Base-by-base conservation (phyloP, 2,797 vertebrate species). In the Zenarchopterus dispar region DNA sequence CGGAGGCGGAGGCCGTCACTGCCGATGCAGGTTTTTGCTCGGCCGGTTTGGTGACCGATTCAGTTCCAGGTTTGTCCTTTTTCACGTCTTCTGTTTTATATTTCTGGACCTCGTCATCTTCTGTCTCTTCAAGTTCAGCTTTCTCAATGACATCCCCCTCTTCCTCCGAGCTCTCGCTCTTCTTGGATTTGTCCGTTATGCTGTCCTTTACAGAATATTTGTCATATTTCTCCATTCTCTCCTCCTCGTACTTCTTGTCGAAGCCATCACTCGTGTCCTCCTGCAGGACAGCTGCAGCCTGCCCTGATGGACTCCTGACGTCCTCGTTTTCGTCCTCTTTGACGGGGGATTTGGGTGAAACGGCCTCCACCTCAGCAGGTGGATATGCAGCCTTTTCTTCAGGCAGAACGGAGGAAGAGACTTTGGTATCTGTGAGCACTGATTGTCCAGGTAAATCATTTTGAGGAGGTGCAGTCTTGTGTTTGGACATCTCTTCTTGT, bases 101-200 rank as follows among this genome's bases (percentile, higher is more conserved):
- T 63, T 93, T 94, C 11, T 94, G 78, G 39, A 93, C 93, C 54
- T 93, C 92, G 8, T 89, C 91, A 55, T 96, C 96, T 83, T 97
- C 96, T 56, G 94, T 95, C 82, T 94, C 96, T 88, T 98, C 97
- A 52, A 96, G 69, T 58, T 99, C 97, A 6, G 95, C 97, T 76
- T 98, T 98, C 90, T 98, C 96, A 64, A 98, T 94, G 23, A 97
- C 95, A 54, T 96, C 96, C 0, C 84, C 92, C 54, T 96, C 95
- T 62, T 95, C 94, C 61, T 96, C 95, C 21, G 91, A 93, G 84
- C 92, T 93, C 36, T 91, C 86, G 52, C 91, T 91, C 75, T 93
- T 94, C 82, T 95, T 96, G 1, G 85, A 90, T 80, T 91, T 91
- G 66, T 94, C 92, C 83, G 87, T 87, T 21, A 81, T 54, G 51